phyloP scores from a whole-genome alignment of 1,140 invertebrate genomes.

The Gonioctena quinquepunctata region DNA sequence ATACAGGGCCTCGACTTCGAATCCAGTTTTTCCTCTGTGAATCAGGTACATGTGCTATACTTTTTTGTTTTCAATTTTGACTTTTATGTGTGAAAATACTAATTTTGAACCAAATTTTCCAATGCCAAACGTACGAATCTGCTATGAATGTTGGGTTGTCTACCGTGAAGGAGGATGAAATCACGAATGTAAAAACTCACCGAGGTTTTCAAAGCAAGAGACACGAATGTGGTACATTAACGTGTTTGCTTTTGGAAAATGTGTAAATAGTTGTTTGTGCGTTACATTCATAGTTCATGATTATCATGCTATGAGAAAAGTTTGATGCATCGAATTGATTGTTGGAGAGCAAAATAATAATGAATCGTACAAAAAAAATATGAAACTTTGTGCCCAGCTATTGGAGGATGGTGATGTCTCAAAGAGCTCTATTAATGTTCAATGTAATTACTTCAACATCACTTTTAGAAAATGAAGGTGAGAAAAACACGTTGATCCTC shows the following conservation, averaged over 20 bases:
- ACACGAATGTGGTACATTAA: slow-evolving; percentile 8
- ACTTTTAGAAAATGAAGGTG: not conserved
- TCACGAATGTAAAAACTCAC: slow-evolving; percentile 4
- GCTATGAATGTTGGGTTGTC: slow-evolving; percentile 7
- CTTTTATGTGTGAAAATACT: slow-evolving; percentile 10
- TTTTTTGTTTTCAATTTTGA: no score
- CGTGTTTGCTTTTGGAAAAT: slow-evolving; percentile 3
- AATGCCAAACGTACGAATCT: slow-evolving; percentile 8
- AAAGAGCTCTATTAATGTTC: slow-evolving; percentile 2
- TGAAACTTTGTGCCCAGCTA: slow-evolving; percentile 10
- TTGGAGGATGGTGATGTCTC: slow-evolving; percentile 17
- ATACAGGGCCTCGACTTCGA: no score
- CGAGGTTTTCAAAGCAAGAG: not conserved
- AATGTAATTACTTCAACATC: not conserved
- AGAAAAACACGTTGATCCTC: not conserved
- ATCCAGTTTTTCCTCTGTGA: no score
- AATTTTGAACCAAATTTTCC: not conserved
- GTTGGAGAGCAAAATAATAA: not conserved
- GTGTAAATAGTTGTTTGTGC: not conserved
- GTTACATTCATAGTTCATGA: no score
- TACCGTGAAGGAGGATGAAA: not conserved
- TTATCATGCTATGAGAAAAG: no score
- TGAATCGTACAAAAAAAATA: slow-evolving; percentile 1
- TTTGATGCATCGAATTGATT: not conserved
- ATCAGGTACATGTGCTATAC: no score